A percentile compares a stretch with the other conserved stretches of the same genome.
Conservation (phyloP, 2,797 vertebrate species). For the Amniataba percoides region DNA sequence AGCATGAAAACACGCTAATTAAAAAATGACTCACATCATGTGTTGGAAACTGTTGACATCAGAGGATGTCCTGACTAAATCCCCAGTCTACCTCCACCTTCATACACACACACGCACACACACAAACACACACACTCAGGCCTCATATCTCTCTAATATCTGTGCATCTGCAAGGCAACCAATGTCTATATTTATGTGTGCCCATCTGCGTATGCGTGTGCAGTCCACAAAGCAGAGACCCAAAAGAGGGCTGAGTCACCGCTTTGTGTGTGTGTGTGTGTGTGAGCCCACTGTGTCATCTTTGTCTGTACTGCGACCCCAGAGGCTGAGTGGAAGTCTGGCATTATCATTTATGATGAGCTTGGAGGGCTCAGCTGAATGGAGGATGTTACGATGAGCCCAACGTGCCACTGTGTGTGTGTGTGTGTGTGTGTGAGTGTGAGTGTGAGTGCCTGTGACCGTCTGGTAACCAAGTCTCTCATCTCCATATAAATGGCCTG, state of each 20-base stretch:
- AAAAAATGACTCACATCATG: constrained; percentile 53
- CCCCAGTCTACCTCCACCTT: constrained; percentile 6
- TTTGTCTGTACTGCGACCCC: constrained; percentile 34
- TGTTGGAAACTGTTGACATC: constrained; percentile 43
- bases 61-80: constrained; percentile 29
- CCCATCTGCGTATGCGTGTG: constrained; percentile 2
- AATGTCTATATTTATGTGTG: background rate
- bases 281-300: constrained; percentile 43
- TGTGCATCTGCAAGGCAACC: constrained; percentile 6
- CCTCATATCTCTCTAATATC: background rate
- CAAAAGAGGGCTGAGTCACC: constrained; percentile 50
- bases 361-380: constrained; percentile 51
- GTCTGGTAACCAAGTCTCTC: constrained; percentile 41
- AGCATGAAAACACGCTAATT: constrained; percentile 50
- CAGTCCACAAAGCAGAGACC: constrained; percentile 30
- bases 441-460: constrained; percentile 16
- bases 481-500: constrained; percentile 71
- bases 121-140: constrained; percentile 19
- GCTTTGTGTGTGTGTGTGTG: constrained; percentile 31
- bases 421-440: constrained; percentile 22
- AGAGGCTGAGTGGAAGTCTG: constrained; percentile 52
- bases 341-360: constrained; percentile 70
- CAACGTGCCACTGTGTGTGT: constrained; percentile 6
- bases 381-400: constrained; percentile 51
- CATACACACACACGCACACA: background rate